Evolutionary conservation across 2,797 vertebrate genomes (phyloP), one percentile per base, ranked within the genome.

Genomic region (Oophaga sylvatica): DNA sequence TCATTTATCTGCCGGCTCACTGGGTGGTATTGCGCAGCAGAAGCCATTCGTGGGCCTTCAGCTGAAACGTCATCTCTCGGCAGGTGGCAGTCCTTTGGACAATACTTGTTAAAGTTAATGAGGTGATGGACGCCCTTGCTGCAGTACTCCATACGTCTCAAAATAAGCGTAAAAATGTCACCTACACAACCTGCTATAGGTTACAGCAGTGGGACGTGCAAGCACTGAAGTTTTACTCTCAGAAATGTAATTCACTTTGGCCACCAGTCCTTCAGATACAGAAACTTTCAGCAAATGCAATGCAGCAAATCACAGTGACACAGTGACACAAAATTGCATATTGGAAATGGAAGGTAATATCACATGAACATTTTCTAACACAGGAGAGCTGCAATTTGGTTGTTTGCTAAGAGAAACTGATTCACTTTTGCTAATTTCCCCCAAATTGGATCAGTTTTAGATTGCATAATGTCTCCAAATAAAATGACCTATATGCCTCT

Each of bases 1-100:
- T 85, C 71, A 85, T 85, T 85, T 85, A 78, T 85, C 73, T 85
- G 59, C 83, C 22, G 83, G 76, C 83, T 85, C 73, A 56, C n/a
- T 77, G 67, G 83, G 83, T 53, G 71, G 75, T 59, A 20, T 26
- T 57, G 81, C 26, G 53, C 16, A 68, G 26, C 65, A 83, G 31
- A 56, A 83, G 67, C 56, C 59, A 85, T 77, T 65, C 63, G 59
- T 78, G 59, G 60, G 48, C 73, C 73, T 48, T 48, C 60, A 85
- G 60, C 62, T 65, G 73, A 63, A 48, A 76, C 60, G 73, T 85
- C 83, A 85, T 78, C 41, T 65, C 68, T 45, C 82, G 12, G 82
- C 70, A 75, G 70, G 82, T 75, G 82, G 82, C 68, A 60, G 29
- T 26, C 22, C 81, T 75, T 84, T 84, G 70, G 81, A 83, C 48